These are phyloP conservation scores for Hylaea fasciaria DNA, from an alignment of 2,888 invertebrate genomes.

Conservation along the genomic window DNA sequence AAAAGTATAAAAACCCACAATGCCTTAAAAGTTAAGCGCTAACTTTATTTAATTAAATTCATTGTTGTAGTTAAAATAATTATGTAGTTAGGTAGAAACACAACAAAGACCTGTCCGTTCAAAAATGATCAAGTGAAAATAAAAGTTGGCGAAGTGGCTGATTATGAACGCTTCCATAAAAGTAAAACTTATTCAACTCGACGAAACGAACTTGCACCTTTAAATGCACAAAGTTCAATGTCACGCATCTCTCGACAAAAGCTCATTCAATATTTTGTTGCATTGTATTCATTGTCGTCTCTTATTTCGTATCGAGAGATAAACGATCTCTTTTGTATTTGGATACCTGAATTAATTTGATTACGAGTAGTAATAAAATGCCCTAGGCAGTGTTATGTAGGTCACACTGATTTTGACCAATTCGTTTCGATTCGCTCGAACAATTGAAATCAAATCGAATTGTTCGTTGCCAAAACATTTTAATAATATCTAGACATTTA, in stretches of 20 bases:
- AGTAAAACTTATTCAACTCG: slow-evolving; percentile 25
- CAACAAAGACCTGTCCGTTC: too few species aligned
- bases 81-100: too few species aligned
- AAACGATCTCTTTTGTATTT: slow-evolving; percentile 43
- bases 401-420: slow-evolving; percentile 48
- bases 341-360: slow-evolving; percentile 40
- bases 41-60: neutral
- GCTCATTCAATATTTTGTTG: slow-evolving; percentile 33
- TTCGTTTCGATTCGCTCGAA: slow-evolving; percentile 49
- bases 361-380: slow-evolving; percentile 33
- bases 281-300: slow-evolving; percentile 37
- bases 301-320: slow-evolving; percentile 38
- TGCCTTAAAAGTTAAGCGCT: too few species aligned
- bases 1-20: too few species aligned
- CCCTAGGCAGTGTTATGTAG: slow-evolving; percentile 33
- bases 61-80: too few species aligned
- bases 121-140: too few species aligned
- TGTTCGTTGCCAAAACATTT: slow-evolving; percentile 62
- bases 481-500: slow-evolving; percentile 63
- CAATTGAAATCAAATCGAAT: slow-evolving; percentile 44
- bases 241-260: slow-evolving; percentile 41
- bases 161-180: slow-evolving; percentile 13
- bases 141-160: too few species aligned
- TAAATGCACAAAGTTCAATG: slow-evolving; percentile 44
- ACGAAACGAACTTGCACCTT: slow-evolving; percentile 38